phyloP scores from a whole-genome alignment of 2,888 invertebrate genomes.

The Aspidiotus rigidus region DNA sequence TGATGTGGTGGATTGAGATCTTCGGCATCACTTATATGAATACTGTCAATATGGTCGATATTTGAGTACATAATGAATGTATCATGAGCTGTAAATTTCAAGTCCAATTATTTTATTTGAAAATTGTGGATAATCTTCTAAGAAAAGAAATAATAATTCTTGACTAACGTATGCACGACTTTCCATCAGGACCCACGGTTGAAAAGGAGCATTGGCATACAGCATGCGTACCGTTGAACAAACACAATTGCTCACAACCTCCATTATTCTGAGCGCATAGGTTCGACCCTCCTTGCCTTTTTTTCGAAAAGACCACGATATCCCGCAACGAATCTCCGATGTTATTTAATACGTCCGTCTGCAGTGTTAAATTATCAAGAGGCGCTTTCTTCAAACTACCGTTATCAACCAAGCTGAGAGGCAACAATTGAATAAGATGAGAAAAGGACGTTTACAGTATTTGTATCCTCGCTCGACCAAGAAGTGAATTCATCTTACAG shows the following conservation, averaged over 20 bases:
- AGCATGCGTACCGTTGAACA: constrained; percentile 57
- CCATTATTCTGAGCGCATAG: constrained; percentile 57
- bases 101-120: neutral
- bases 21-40: constrained; percentile 61
- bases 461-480: neutral
- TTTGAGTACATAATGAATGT: constrained; percentile 76
- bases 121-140: constrained; percentile 17
- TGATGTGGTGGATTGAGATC: constrained; percentile 69
- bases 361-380: constrained; percentile 49
- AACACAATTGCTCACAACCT: constrained; percentile 69
- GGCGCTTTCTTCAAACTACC: constrained; percentile 30
- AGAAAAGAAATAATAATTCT: neutral
- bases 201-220: constrained; percentile 79
- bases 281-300: constrained; percentile 53
- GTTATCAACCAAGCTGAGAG: constrained; percentile 8
- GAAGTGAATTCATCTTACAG: constrained; percentile 48
- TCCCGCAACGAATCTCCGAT: constrained; percentile 37
- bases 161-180: constrained; percentile 53
- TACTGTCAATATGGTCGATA: constrained; percentile 69
- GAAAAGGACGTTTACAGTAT: neutral
- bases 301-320: constrained; percentile 47
- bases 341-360: constrained; percentile 30
- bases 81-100: constrained; percentile 53
- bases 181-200: constrained; percentile 55
- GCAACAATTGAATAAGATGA: neutral